These are phyloP conservation scores for Agrotis ipsilon DNA, from an alignment of 2,888 invertebrate genomes.

Conservation along the genomic window DNA sequence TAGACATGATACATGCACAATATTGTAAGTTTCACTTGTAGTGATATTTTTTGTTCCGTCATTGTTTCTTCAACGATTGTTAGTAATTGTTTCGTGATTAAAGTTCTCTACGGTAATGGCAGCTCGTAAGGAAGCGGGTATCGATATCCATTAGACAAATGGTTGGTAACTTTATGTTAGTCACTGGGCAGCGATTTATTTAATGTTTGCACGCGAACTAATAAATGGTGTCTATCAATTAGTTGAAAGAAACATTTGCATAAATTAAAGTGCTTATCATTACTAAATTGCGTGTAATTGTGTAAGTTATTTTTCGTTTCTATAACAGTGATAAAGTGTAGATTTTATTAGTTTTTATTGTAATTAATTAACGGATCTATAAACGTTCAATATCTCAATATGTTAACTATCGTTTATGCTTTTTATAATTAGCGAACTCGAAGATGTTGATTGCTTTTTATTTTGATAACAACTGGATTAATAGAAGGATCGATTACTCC, in stretches of 20 bases:
- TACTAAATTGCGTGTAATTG: slow-evolving; percentile 78
- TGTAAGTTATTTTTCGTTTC: slow-evolving; percentile 74
- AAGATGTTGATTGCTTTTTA: slow-evolving; percentile 64
- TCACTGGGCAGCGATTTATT: slow-evolving; percentile 82
- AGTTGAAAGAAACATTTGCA: slow-evolving; percentile 80
- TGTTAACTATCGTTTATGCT: slow-evolving; percentile 69
- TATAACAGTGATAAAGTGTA: slow-evolving; percentile 75
- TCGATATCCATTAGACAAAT: slow-evolving; percentile 83
- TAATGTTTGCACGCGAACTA: slow-evolving; percentile 85
- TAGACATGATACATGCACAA: slow-evolving; percentile 21
- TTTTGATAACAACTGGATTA: slow-evolving; percentile 65
- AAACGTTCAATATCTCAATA: slow-evolving; percentile 67
- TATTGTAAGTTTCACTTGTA: slow-evolving; percentile 49
- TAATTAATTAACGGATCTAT: slow-evolving; percentile 72
- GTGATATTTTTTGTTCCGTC: slow-evolving; percentile 55
- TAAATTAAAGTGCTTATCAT: slow-evolving; percentile 77
- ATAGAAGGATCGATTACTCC: slow-evolving; percentile 61
- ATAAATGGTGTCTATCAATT: slow-evolving; percentile 79
- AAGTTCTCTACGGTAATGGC: slow-evolving; percentile 69
- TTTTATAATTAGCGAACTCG: slow-evolving; percentile 67
- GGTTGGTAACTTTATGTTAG: slow-evolving; percentile 77
- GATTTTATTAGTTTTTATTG: slow-evolving; percentile 72
- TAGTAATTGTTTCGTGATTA: slow-evolving; percentile 73
- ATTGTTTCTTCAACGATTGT: slow-evolving; percentile 62
- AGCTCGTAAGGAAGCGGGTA: slow-evolving; percentile 78